Conservation (phyloP, 2,888 invertebrate species). For the Stenodera caucasica region DNA sequence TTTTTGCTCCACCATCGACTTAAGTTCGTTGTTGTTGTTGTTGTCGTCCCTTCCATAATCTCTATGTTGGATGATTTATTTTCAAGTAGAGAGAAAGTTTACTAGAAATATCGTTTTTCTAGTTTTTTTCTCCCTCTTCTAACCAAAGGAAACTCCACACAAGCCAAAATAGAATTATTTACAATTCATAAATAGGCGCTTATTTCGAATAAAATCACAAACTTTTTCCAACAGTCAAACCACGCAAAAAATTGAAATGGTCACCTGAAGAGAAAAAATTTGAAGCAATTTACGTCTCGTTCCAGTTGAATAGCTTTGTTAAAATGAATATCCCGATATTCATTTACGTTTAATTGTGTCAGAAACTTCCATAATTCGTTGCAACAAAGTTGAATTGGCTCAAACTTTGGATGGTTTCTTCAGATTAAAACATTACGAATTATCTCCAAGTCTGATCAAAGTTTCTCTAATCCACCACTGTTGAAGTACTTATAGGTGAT, state of each 20-base stretch:
- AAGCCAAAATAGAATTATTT: background rate
- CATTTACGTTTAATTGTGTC: slow-evolving; percentile 21
- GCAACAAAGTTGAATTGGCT: slow-evolving; percentile 22
- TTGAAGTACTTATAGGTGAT: background rate
- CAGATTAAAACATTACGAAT: slow-evolving; percentile 19
- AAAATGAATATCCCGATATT: slow-evolving; percentile 20
- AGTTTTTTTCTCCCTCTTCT: background rate
- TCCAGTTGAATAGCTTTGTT: background rate
- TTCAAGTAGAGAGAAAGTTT: background rate
- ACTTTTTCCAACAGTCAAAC: too few species aligned
- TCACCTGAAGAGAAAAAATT: background rate
- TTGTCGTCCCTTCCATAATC: background rate
- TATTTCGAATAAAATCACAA: too few species aligned
- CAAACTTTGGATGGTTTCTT: slow-evolving; percentile 11
- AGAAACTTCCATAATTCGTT: slow-evolving; percentile 23
- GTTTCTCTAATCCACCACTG: background rate
- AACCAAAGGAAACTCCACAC: background rate
- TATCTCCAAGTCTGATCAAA: slow-evolving; percentile 13
- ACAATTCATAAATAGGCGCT: too few species aligned
- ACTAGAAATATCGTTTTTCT: background rate
- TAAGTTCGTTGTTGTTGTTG: background rate
- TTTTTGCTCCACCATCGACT: background rate
- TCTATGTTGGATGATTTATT: slow-evolving; percentile 1
- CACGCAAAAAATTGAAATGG: background rate
- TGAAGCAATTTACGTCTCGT: background rate